Percentiles rank a stretch among this genome's conserved stretches.
Evolutionary conservation across 2,113 vertebrate species (phyloP).

Genomic region (Sporophila hypoxantha): DNA sequence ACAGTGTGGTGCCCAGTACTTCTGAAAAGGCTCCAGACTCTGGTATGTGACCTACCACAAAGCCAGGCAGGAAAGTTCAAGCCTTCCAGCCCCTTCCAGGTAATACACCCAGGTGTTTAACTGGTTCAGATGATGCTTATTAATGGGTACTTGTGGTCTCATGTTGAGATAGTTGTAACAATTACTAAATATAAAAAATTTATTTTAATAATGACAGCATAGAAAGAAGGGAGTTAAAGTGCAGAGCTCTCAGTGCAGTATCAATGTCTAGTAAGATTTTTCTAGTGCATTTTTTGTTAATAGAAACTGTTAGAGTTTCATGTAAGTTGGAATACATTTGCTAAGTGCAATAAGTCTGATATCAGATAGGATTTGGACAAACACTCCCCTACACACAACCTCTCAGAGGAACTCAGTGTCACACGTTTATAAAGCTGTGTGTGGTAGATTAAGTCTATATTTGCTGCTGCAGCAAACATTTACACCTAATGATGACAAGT

Average conservation of each 20-base stretch:
- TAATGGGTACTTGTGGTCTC: neutral
- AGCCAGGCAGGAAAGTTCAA: neutral
- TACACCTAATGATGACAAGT: constrained; percentile 43
- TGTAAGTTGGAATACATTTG: neutral
- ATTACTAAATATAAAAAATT: neutral
- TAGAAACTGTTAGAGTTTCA: neutral
- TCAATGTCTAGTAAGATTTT: neutral
- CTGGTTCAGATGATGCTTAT: neutral
- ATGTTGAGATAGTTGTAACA: neutral
- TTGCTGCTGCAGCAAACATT: constrained; percentile 41
- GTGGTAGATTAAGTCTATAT: neutral
- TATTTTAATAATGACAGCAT: neutral
- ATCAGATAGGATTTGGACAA: neutral
- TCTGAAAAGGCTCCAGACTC: neutral
- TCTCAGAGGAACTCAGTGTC: neutral
- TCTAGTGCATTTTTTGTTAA: neutral
- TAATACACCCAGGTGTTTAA: neutral
- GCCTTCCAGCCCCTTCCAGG: neutral
- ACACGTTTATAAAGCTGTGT: neutral
- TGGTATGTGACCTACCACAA: neutral
- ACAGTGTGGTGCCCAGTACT: too few relatives aligned
- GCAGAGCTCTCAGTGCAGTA: neutral
- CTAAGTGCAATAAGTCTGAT: neutral
- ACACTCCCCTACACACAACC: neutral
- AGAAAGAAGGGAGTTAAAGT: neutral